phyloP scores from a whole-genome alignment of 2,113 vertebrate species.

The Hemichromis elongatus region DNA sequence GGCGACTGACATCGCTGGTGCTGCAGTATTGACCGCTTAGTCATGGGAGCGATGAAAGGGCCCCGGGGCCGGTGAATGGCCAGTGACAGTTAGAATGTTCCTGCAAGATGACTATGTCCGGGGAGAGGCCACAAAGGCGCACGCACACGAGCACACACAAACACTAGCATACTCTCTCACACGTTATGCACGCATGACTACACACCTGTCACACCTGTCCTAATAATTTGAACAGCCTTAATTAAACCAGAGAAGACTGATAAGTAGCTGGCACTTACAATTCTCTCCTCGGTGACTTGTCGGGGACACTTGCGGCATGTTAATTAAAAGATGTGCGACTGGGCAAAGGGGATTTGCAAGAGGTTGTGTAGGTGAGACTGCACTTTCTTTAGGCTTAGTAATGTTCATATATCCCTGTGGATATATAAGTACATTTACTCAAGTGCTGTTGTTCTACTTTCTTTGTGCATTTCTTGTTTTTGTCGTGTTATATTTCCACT shows the following conservation, averaged over 20 bases:
- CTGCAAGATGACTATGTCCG: slow-evolving; percentile 62
- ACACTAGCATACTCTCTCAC: neutral
- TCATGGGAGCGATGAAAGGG: slow-evolving; percentile 36
- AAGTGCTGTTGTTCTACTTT: neutral
- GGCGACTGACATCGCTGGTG: slow-evolving; percentile 50
- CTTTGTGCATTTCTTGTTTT: neutral
- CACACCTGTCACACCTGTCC: slow-evolving; percentile 6
- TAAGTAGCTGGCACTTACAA: neutral
- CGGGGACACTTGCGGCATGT: neutral
- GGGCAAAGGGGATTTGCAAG: neutral
- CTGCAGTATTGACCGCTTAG: slow-evolving; percentile 54
- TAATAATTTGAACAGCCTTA: neutral
- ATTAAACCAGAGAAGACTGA: neutral
- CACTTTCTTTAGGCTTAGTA: neutral
- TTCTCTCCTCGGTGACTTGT: neutral
- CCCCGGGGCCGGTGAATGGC: slow-evolving; percentile 42
- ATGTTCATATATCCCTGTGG: neutral
- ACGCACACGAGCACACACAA: neutral
- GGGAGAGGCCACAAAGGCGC: neutral
- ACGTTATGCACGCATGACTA: neutral
- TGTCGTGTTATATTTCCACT: neutral
- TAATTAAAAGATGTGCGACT: slow-evolving; percentile 20
- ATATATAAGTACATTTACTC: neutral
- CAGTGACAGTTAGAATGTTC: slow-evolving; percentile 64
- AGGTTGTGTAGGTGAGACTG: neutral